Evolutionary conservation across 1,140 invertebrate genomes (phyloP).

Genomic region (Drosophila tropicalis): DNA sequence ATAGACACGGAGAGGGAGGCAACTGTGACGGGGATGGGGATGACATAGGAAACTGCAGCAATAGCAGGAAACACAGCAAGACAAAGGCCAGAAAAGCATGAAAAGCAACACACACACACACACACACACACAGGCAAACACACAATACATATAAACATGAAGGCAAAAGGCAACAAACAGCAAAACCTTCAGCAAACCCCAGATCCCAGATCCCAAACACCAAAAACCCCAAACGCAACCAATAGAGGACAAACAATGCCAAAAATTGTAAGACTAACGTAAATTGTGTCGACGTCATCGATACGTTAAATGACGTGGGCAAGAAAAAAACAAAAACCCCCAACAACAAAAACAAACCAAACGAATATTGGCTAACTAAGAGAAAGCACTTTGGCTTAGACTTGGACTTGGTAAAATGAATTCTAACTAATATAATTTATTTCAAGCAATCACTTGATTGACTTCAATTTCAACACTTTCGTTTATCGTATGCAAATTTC

Average conservation of each 20-base stretch:
- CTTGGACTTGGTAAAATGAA: background rate
- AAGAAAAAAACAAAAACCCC: conserved; percentile 4
- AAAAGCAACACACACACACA: conserved; percentile 23
- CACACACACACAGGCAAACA: conserved; percentile 26
- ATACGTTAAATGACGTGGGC: conserved; percentile 65
- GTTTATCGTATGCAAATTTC: too few relatives aligned
- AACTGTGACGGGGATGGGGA: too few relatives aligned
- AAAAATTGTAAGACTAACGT: conserved; percentile 52
- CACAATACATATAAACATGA: conserved; percentile 26
- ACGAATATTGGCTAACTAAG: background rate
- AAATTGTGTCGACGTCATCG: conserved; percentile 76
- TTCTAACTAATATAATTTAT: too few relatives aligned
- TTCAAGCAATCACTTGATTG: too few relatives aligned
- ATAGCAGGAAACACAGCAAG: conserved; percentile 61
- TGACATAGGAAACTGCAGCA: conserved; percentile 54
- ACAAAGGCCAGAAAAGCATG: conserved; percentile 43
- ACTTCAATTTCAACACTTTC: too few relatives aligned
- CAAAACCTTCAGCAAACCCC: conserved; percentile 19
- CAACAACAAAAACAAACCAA: too few relatives aligned
- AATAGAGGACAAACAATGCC: conserved; percentile 55
- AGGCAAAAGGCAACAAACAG: conserved; percentile 39
- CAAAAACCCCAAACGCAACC: background rate
- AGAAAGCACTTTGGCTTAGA: background rate
- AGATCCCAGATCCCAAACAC: background rate
- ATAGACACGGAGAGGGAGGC: conserved; percentile 5